These are phyloP conservation scores for Drosophila peninsularis DNA, from an alignment of 2,888 invertebrate genomes.

Conservation along the genomic window DNA sequence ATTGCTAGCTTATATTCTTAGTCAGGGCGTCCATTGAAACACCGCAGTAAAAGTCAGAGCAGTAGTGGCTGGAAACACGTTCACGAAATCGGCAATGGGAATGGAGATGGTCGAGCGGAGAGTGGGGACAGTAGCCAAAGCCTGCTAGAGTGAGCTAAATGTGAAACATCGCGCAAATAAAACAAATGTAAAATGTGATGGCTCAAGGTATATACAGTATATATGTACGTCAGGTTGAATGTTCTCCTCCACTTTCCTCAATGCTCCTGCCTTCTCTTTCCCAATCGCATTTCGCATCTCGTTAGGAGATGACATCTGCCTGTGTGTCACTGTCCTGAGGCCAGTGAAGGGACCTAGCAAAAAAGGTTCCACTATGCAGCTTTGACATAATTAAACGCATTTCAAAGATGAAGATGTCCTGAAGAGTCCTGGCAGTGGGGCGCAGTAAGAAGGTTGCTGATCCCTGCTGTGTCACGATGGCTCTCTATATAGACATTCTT, in stretches of 20 bases:
- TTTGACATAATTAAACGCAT: slow-evolving; percentile 80
- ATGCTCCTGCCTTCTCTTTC: slow-evolving; percentile 6
- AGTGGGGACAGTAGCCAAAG: slow-evolving; percentile 19
- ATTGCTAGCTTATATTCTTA: slow-evolving; percentile 75
- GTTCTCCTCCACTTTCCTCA: not conserved
- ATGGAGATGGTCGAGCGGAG: not conserved
- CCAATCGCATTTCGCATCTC: slow-evolving; percentile 28
- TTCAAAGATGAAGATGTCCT: slow-evolving; percentile 66
- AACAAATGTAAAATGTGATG: slow-evolving; percentile 58
- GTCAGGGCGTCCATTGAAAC: slow-evolving; percentile 44
- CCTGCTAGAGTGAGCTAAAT: slow-evolving; percentile 62
- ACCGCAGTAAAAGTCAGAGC: slow-evolving; percentile 24
- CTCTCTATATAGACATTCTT: not conserved
- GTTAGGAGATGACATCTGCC: slow-evolving; percentile 31
- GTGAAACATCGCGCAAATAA: slow-evolving; percentile 67
- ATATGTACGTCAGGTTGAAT: slow-evolving; percentile 21
- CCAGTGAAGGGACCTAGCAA: slow-evolving; percentile 16
- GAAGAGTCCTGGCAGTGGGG: not conserved
- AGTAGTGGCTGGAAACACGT: not conserved
- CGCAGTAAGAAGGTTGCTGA: slow-evolving; percentile 8
- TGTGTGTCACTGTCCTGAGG: slow-evolving; percentile 26
- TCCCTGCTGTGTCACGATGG: slow-evolving; percentile 36
- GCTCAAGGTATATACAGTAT: slow-evolving; percentile 8
- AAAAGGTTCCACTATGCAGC: slow-evolving; percentile 48
- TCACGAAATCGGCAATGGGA: not conserved